phyloP scores from a whole-genome alignment of 2,888 invertebrate species.

The Drosophila barbarae region DNA sequence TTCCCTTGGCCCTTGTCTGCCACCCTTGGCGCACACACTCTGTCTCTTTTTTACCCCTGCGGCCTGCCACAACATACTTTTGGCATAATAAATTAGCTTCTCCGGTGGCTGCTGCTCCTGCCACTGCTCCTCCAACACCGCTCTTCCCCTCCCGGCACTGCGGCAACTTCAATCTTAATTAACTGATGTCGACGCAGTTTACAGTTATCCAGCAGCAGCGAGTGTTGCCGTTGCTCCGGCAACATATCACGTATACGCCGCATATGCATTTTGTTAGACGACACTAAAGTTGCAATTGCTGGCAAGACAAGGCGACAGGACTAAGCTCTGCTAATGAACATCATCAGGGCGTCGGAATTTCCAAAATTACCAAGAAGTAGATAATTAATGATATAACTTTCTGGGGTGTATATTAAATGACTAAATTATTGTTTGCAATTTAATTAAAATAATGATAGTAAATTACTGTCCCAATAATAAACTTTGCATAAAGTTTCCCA shows the following conservation, averaged over 20 bases:
- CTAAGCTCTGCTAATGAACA: slow-evolving; percentile 13
- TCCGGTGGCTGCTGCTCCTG: slow-evolving; percentile 31
- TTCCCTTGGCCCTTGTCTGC: neutral
- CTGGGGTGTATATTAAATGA: slow-evolving; percentile 2
- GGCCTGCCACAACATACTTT: slow-evolving; percentile 47
- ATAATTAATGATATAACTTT: slow-evolving; percentile 17
- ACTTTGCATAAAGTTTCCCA: slow-evolving; percentile 10
- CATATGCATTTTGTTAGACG: slow-evolving; percentile 44
- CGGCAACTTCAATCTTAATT: slow-evolving; percentile 72
- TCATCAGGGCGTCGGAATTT: neutral
- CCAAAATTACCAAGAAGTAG: neutral
- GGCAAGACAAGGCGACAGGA: neutral
- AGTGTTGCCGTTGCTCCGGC: slow-evolving; percentile 17
- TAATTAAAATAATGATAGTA: slow-evolving; percentile 9
- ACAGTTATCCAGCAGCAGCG: slow-evolving; percentile 47
- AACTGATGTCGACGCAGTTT: slow-evolving; percentile 63
- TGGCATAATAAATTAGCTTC: slow-evolving; percentile 64
- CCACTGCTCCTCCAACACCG: slow-evolving; percentile 10
- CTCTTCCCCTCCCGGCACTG: slow-evolving; percentile 40
- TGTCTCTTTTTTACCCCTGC: slow-evolving; percentile 22
- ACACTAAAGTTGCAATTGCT: slow-evolving; percentile 25
- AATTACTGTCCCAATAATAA: slow-evolving; percentile 10
- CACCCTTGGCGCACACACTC: neutral
- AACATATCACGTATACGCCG: slow-evolving; percentile 46
- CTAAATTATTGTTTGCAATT: slow-evolving; percentile 22